Evolutionary conservation across 1,140 invertebrate genomes (phyloP).

Genomic region (Ericerus pela): DNA sequence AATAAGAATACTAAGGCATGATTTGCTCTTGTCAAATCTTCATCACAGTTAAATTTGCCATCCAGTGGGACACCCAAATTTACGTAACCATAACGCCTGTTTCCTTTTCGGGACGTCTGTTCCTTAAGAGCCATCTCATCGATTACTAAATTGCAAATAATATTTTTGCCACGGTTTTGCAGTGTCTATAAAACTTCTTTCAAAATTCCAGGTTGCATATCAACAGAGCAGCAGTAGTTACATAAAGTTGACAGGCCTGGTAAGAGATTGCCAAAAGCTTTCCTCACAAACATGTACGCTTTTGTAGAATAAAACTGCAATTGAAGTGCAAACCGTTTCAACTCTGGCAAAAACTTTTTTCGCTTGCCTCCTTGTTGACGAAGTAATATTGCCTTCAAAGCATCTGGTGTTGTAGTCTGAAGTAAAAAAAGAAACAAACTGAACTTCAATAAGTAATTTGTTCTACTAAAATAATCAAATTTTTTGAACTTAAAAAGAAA

Average conservation of each 20-base stretch:
- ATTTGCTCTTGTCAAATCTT: not conserved
- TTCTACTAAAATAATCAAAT: no score
- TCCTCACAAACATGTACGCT: not conserved
- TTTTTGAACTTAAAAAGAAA: no score
- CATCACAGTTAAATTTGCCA: not conserved
- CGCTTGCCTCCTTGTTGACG: not conserved
- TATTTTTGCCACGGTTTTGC: not conserved
- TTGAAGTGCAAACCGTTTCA: slow-evolving; percentile 18
- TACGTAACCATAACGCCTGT: not conserved
- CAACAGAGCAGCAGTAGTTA: not conserved
- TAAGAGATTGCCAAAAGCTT: not conserved
- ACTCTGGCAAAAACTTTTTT: not conserved
- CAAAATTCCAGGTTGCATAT: not conserved
- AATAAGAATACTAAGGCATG: slow-evolving; percentile 13
- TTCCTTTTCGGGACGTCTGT: not conserved
- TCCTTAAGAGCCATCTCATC: not conserved
- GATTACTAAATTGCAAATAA: not conserved
- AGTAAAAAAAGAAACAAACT: no score
- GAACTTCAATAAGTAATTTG: no score
- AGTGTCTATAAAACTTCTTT: slow-evolving; percentile 1
- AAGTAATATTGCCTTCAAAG: no score
- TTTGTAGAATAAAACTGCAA: not conserved
- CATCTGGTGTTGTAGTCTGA: no score
- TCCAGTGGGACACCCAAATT: not conserved
- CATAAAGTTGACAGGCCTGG: not conserved